A percentile compares a stretch with the other conserved stretches of the same genome.
Evolutionary conservation across 2,113 vertebrate genomes (phyloP).

Genomic region (Thymallus thymallus): DNA sequence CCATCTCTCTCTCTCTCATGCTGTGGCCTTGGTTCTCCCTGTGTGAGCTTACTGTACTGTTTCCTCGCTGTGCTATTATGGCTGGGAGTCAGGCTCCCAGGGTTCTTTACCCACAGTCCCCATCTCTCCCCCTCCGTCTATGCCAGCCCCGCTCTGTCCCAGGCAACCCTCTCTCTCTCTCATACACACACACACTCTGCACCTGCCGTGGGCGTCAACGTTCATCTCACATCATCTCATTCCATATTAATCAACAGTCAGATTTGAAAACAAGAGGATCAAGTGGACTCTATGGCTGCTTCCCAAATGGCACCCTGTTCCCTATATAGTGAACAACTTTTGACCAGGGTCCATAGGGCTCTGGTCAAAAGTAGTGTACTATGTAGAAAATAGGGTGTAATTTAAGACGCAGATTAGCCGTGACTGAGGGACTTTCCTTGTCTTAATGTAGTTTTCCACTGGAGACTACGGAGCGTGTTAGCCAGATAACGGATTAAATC

Average conservation of each 20-base stretch:
- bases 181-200: not conserved
- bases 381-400: too few species aligned
- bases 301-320: too few species aligned
- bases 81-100: constrained; percentile 3
- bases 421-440: too few species aligned
- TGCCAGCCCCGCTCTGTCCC: not conserved
- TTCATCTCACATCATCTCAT: not conserved
- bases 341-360: too few species aligned
- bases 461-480: too few species aligned
- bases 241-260: not conserved
- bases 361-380: too few species aligned
- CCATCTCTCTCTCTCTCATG: not conserved
- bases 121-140: not conserved
- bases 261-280: not conserved
- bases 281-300: not conserved
- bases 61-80: constrained; percentile 44
- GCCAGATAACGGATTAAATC: too few species aligned
- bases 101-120: constrained; percentile 1
- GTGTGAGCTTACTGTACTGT: not conserved
- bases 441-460: too few species aligned
- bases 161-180: not conserved
- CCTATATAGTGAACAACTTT: too few species aligned
- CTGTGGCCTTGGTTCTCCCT: constrained; percentile 20
- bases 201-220: not conserved
- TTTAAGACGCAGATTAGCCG: too few species aligned